A percentile compares a stretch with the other conserved stretches of the same genome.
phyloP scores from a whole-genome alignment of 2,888 invertebrate species.

The Apotomis turbidana region DNA sequence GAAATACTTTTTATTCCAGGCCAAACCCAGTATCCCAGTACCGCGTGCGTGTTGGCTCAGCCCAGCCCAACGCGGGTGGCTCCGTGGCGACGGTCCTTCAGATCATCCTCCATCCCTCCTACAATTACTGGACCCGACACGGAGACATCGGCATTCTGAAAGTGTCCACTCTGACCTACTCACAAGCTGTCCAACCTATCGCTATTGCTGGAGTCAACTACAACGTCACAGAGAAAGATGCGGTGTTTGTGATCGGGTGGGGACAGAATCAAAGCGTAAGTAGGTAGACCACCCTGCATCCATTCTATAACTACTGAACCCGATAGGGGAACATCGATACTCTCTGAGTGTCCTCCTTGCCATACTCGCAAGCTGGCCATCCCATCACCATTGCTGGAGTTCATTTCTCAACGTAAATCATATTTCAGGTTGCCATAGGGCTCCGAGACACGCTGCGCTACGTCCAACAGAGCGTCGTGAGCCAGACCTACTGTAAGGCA shows the following conservation, averaged over 20 bases:
- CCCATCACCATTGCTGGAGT: constrained; percentile 22
- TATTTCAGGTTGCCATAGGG: constrained; percentile 23
- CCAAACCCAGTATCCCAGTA: constrained; percentile 30
- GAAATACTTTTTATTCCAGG: constrained; percentile 13
- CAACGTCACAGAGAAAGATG: constrained; percentile 28
- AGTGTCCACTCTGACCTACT: constrained; percentile 12
- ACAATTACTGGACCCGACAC: constrained; percentile 22
- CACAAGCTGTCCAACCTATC: constrained; percentile 19
- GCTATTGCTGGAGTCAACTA: constrained; percentile 28
- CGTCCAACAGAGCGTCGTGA: constrained; percentile 24
- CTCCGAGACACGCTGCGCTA: constrained; percentile 26
- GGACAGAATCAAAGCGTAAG: constrained; percentile 34
- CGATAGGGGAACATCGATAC: constrained; percentile 3
- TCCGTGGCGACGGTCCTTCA: constrained; percentile 12
- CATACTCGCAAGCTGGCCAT: constrained; percentile 11
- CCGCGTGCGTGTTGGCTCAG: constrained; percentile 27
- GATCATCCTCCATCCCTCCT: constrained; percentile 23
- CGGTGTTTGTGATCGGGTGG: constrained; percentile 28
- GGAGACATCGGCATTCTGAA: constrained; percentile 28
- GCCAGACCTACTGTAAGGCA: constrained; percentile 33
- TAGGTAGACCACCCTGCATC: constrained; percentile 3
- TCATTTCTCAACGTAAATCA: not conserved
- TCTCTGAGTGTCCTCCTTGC: not conserved
- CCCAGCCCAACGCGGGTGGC: constrained; percentile 21
- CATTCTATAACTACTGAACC: constrained; percentile 7